A percentile compares a stretch with the other conserved stretches of the same genome.
Conservation (phyloP, 2,888 invertebrate species). For the Teinopalpus imperialis region DNA sequence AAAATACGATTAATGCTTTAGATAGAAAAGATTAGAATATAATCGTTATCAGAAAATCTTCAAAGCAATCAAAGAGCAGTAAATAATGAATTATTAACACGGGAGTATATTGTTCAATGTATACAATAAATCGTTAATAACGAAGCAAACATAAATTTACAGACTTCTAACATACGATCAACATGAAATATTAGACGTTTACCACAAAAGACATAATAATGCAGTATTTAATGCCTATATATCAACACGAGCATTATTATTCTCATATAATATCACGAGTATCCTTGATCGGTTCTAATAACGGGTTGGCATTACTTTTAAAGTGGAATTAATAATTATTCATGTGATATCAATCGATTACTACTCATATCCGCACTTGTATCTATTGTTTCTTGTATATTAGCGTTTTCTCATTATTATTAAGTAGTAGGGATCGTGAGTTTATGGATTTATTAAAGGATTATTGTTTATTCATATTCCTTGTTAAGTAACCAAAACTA, state of each 20-base stretch:
- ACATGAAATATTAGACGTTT: constrained; percentile 24
- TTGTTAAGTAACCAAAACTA: too few species aligned
- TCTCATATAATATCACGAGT: constrained; percentile 36
- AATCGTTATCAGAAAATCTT: constrained; percentile 5
- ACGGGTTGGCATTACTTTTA: constrained; percentile 38
- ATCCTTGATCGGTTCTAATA: constrained; percentile 41
- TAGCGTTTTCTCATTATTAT: constrained; percentile 50
- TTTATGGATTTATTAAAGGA: too few species aligned
- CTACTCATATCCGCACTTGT: constrained; percentile 34
- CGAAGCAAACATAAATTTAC: constrained; percentile 18
- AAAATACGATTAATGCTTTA: not conserved
- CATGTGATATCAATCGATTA: constrained; percentile 49
- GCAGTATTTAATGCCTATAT: constrained; percentile 37
- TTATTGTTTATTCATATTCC: too few species aligned
- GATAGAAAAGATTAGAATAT: constrained; percentile 7
- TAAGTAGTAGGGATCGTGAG: constrained; percentile 30
- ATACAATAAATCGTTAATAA: constrained; percentile 17
- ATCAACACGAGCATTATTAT: constrained; percentile 35
- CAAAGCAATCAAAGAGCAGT: constrained; percentile 11
- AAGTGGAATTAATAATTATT: constrained; percentile 58
- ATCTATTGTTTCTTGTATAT: constrained; percentile 47
- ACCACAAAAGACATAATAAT: constrained; percentile 30
- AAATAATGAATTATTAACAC: constrained; percentile 18
- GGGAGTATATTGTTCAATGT: constrained; percentile 8
- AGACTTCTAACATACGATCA: constrained; percentile 16